phyloP scores from a whole-genome alignment of 35 echinoderm and acorn worm species.

The Strongylocentrotus purpuratus region DNA sequence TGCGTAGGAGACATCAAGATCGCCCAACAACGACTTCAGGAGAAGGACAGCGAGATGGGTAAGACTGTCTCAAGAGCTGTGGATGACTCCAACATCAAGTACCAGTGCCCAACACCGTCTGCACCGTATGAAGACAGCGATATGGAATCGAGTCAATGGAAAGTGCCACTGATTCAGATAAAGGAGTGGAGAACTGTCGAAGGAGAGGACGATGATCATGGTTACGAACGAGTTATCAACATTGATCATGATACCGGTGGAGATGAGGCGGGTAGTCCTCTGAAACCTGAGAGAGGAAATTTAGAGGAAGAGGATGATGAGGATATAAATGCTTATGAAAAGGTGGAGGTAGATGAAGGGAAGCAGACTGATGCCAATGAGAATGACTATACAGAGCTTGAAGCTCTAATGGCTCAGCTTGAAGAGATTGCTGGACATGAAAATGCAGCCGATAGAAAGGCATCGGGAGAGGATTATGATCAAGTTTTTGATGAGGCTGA shows the following conservation, averaged over 20 bases:
- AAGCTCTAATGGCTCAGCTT: constrained; percentile 18
- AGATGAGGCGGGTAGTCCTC: background rate
- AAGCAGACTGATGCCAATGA: background rate
- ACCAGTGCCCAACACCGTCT: background rate
- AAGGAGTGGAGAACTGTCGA: background rate
- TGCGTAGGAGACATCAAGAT: constrained; percentile 44
- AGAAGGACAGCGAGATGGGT: constrained; percentile 4
- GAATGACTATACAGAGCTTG: constrained; percentile 40
- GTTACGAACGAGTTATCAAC: background rate
- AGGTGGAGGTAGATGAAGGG: constrained; percentile 32
- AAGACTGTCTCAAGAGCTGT: background rate
- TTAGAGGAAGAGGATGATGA: constrained; percentile 35
- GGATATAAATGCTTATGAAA: constrained; percentile 22
- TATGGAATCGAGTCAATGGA: background rate
- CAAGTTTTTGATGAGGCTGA: constrained; percentile 8
- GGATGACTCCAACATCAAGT: constrained; percentile 42
- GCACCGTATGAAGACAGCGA: constrained; percentile 9
- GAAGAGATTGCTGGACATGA: constrained; percentile 5
- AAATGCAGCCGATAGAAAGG: constrained; percentile 11
- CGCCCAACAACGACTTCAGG: background rate
- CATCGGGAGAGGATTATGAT: constrained; percentile 5
- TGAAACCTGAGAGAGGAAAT: constrained; percentile 18
- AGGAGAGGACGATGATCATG: constrained; percentile 38
- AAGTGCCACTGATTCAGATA: background rate
- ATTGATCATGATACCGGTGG: background rate